Base-by-base conservation (phyloP, 2,113 vertebrate species). In the Dipodomys ordii region DNA sequence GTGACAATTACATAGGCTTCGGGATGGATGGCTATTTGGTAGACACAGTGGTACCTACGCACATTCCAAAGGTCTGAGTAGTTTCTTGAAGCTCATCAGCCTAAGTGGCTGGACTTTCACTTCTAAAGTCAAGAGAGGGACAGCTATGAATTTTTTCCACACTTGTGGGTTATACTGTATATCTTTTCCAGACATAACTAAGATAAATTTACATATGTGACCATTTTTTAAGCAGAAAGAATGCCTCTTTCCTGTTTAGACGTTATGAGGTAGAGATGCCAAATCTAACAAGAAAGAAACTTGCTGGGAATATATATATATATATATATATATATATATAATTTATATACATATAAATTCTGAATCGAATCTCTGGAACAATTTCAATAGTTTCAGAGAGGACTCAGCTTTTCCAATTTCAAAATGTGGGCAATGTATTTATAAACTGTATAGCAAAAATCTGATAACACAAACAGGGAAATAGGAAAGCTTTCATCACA, bases 1-100 rank as follows among this genome's bases (percentile, higher is more conserved):
- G 97, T 96, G 97, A 97, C 96, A 96, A 64, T 82, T 92, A 93
- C 97, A 96, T 95, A 92, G 80, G 69, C 94, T 97, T 97, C 73
- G 44, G 91, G 84, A 30, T 76, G 73, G 77, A 91, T 85, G 93
- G 65, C 74, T 65, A 28, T 65, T 77, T 57, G 16, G 0, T 10
- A 81, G 87, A 88, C 87, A 87, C 87, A 12, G 67, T 81, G 90
- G 82, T 92, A 93, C 85, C 92, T 76, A 94, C 39, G 74, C 81
- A 94, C 92, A 93, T 95, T 94, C 90, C 88, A 77, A 76, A 90
- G 74, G 74, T 49, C 62, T 84, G 65, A 91, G 69, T 16, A 22
- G 27, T 72, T 87, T 79, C 92, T 90, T 71, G 57, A 88, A 86
- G 57, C 35, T 62, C 71, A 76, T 87, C 65, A 46, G 71, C 69